These are phyloP conservation scores for Leucophenga maculata DNA, from an alignment of 2,888 invertebrate genomes.

Conservation along the genomic window DNA sequence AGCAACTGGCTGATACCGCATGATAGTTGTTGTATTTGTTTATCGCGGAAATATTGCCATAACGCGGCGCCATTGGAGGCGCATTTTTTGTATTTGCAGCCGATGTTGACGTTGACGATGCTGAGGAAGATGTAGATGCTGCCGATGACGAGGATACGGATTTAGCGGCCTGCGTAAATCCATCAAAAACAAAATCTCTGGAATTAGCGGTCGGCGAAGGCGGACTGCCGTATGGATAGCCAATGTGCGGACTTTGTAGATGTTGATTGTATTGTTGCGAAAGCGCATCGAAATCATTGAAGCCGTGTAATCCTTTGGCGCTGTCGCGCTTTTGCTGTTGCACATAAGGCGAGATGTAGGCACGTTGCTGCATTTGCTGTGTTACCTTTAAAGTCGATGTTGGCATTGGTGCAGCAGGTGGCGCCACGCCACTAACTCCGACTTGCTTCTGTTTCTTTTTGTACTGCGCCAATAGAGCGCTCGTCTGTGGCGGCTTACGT, in stretches of 20 bases:
- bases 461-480: slow-evolving; percentile 46
- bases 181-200: slow-evolving; percentile 66
- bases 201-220: slow-evolving; percentile 69
- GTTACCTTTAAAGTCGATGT: neutral
- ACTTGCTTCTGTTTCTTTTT: slow-evolving; percentile 45
- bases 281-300: slow-evolving; percentile 71
- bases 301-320: slow-evolving; percentile 69
- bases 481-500: slow-evolving; percentile 58
- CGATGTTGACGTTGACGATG: slow-evolving; percentile 39
- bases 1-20: neutral
- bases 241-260: slow-evolving; percentile 68
- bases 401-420: slow-evolving; percentile 43
- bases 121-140: slow-evolving; percentile 44
- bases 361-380: slow-evolving; percentile 29
- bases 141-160: slow-evolving; percentile 34
- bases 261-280: slow-evolving; percentile 70
- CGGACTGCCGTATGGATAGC: slow-evolving; percentile 71
- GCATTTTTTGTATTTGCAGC: slow-evolving; percentile 6
- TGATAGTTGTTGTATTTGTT: neutral
- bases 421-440: slow-evolving; percentile 19
- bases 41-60: slow-evolving; percentile 40
- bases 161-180: slow-evolving; percentile 31
- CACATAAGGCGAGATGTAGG: slow-evolving; percentile 62
- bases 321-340: slow-evolving; percentile 68
- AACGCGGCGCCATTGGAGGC: slow-evolving; percentile 35